Evolutionary conservation across 2,888 invertebrate genomes (phyloP).

Genomic region (Pandemis corylana): DNA sequence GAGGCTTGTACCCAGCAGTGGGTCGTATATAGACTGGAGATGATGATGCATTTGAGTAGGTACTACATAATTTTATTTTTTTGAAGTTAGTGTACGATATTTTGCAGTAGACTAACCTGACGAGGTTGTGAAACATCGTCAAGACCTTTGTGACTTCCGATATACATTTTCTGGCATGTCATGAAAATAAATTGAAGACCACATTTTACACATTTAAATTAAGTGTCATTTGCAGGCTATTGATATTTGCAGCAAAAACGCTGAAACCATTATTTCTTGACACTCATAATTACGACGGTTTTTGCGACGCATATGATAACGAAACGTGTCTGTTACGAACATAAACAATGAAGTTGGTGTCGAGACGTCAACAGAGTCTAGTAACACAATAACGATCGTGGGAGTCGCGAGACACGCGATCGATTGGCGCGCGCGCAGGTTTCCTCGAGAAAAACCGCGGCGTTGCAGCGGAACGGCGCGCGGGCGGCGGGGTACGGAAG

Average conservation of each 20-base stretch:
- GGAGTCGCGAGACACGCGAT: constrained; percentile 50
- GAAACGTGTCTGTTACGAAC: constrained; percentile 24
- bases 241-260: neutral
- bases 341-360: constrained; percentile 38
- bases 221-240: neutral
- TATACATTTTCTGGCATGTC: too few species aligned
- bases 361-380: constrained; percentile 42
- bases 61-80: too few species aligned
- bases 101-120: too few species aligned
- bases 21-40: too few species aligned
- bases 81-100: too few species aligned
- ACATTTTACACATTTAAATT: too few species aligned
- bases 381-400: constrained; percentile 56
- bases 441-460: constrained; percentile 62
- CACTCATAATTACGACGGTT: neutral
- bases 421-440: constrained; percentile 45
- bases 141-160: too few species aligned
- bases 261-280: neutral
- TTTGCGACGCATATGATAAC: constrained; percentile 5
- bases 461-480: constrained; percentile 42
- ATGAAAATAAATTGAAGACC: too few species aligned
- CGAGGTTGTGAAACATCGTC: too few species aligned
- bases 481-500: constrained; percentile 60
- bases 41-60: too few species aligned
- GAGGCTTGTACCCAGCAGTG: too few species aligned